Base-by-base conservation (phyloP, 2,888 invertebrate genomes). In the Pantelozetes paolii region DNA sequence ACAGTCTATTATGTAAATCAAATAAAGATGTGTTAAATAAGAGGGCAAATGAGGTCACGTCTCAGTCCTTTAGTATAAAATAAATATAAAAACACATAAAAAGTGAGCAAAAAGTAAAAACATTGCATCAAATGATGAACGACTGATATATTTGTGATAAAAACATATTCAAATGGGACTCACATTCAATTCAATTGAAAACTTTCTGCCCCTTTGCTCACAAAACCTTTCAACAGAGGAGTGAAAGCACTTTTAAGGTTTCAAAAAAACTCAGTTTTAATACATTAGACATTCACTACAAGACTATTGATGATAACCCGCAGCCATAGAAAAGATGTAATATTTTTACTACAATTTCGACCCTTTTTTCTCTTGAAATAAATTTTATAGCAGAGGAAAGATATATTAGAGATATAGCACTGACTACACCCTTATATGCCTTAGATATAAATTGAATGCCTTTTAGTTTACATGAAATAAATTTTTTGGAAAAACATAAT, bases 271-370 rank as follows among this genome's bases (percentile, higher is more conserved):
- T n/a, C 36, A 36, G 5, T 36, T 36, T 36, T 36, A 36, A 11
- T 54, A 23, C 54, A 54, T 54, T 54, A 54, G 26, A 54, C 26
- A n/a, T 23, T 26, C 54, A 26, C 62, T 62, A 36, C 62, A 13
- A 32, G 30, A 62, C 62, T 62, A 62, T 30, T 32, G 62, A 62
- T 62, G 32, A 62, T 62, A 62, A 32, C 62, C 62, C 36, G 28
- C n/a, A 32, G 62, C 62, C 5, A 62, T 32, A 18, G 23, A 32
- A 62, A 15, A 30, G 32, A 13, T 32, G 30, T 6, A 26, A 62
- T 32, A 32, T 62, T 62, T 15, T 50, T 36, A 26, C 11, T 18
- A n/a, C 11, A 26, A 54, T 26, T 54, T 54, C 26, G 1, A 54
- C 23, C 23, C 6, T 23, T 54, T 54, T 54, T 13, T 54, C 48